A percentile compares a stretch with the other conserved stretches of the same genome.
Evolutionary conservation across 2,797 vertebrate genomes (phyloP).

Genomic region (Xenentodon cancila): DNA sequence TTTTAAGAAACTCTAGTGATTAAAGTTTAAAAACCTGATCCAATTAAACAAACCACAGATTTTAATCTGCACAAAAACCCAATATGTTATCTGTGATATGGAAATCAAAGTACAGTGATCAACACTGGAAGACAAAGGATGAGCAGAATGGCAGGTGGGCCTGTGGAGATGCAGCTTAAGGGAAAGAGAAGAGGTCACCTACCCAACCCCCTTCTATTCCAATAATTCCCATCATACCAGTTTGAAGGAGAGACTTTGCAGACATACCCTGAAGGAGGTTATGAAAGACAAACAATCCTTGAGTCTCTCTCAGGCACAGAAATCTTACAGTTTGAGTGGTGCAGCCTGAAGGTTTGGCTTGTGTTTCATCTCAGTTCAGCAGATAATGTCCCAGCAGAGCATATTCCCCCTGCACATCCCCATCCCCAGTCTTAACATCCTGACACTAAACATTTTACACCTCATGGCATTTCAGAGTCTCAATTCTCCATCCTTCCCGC

Average conservation of each 20-base stretch:
- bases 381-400: constrained; percentile 40
- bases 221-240: constrained; percentile 34
- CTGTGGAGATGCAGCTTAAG: constrained; percentile 36
- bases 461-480: constrained; percentile 10
- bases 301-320: constrained; percentile 34
- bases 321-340: constrained; percentile 2
- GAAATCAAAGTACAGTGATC: neutral
- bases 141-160: constrained; percentile 45
- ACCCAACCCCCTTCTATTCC: constrained; percentile 21
- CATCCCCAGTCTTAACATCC: constrained; percentile 18
- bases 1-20: too few relatives aligned
- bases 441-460: constrained; percentile 28
- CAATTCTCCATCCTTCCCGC: neutral
- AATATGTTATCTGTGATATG: constrained; percentile 2
- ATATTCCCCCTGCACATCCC: neutral
- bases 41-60: too few relatives aligned
- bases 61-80: neutral
- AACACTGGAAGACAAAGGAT: constrained; percentile 42
- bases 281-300: constrained; percentile 41
- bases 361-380: constrained; percentile 43
- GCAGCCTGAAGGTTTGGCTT: constrained; percentile 49
- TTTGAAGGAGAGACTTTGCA: constrained; percentile 39
- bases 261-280: constrained; percentile 52
- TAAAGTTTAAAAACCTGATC: too few relatives aligned
- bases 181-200: constrained; percentile 37